Conservation (phyloP, 2,797 vertebrate species). For the Euthynnus affinis region DNA sequence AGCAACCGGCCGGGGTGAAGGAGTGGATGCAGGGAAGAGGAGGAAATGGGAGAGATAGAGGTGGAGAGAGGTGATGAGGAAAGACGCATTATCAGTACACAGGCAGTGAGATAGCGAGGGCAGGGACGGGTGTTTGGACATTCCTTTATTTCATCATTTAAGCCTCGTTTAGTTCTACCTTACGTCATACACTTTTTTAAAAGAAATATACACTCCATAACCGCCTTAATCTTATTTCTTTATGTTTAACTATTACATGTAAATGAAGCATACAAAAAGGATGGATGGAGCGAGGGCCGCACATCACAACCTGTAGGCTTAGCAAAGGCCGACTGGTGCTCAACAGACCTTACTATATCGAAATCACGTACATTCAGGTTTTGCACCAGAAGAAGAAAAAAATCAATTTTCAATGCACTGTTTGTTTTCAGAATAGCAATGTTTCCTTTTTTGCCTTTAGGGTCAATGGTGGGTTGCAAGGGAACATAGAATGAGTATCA, state of each 20-base stretch:
- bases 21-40: constrained; percentile 40
- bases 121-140: constrained; percentile 31
- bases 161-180: constrained; percentile 2
- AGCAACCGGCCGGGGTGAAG: constrained; percentile 47
- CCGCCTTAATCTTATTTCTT: neutral
- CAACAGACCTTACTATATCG: constrained; percentile 55
- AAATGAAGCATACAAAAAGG: constrained; percentile 28
- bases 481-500: constrained; percentile 56
- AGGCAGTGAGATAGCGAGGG: constrained; percentile 27
- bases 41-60: constrained; percentile 47
- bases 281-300: constrained; percentile 10
- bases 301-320: constrained; percentile 49
- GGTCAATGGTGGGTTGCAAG: constrained; percentile 52
- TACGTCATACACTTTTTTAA: neutral
- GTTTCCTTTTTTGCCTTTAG: constrained; percentile 43
- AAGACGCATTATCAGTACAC: constrained; percentile 51
- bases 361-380: constrained; percentile 53
- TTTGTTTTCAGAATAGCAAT: constrained; percentile 62
- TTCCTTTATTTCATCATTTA: constrained; percentile 7
- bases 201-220: neutral
- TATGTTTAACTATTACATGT: constrained; percentile 37
- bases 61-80: constrained; percentile 51
- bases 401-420: constrained; percentile 49
- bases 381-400: constrained; percentile 26
- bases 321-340: constrained; percentile 52